A percentile compares a stretch with the other conserved stretches of the same genome.
Evolutionary conservation across 2,113 vertebrate species (phyloP).

Genomic region (Physeter macrocephalus): DNA sequence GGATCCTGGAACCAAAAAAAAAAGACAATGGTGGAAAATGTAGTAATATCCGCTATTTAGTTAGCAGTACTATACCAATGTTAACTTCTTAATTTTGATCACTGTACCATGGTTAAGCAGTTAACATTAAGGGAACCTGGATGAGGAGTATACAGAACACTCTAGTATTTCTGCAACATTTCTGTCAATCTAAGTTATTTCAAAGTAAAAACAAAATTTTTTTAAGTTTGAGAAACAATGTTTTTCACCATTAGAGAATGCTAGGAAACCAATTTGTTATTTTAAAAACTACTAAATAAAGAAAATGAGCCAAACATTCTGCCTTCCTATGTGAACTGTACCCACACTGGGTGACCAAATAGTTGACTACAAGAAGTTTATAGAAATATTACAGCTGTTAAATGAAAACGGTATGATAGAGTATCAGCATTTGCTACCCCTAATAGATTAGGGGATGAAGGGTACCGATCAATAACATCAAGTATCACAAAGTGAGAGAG

Average conservation of each 20-base stretch:
- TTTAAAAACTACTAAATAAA: background rate
- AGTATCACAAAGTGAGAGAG: background rate
- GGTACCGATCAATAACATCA: background rate
- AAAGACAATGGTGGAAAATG: background rate
- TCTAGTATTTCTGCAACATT: background rate
- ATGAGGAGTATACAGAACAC: background rate
- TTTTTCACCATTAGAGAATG: background rate
- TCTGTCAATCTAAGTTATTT: background rate
- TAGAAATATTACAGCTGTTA: background rate
- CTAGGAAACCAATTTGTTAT: background rate
- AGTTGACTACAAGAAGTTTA: background rate
- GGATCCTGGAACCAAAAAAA: background rate
- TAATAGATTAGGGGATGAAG: background rate
- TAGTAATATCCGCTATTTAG: background rate
- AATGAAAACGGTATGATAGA: background rate
- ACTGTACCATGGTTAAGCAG: background rate
- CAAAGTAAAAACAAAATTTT: background rate
- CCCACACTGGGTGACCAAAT: background rate
- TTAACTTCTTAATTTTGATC: background rate
- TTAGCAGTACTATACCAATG: background rate
- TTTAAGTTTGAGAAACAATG: background rate
- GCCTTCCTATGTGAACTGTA: background rate
- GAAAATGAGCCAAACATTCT: background rate
- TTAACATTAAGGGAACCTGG: background rate
- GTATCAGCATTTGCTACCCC: background rate